Evolutionary conservation across 2,888 invertebrate species (phyloP).

Genomic region (Petrolisthes manimaculis): DNA sequence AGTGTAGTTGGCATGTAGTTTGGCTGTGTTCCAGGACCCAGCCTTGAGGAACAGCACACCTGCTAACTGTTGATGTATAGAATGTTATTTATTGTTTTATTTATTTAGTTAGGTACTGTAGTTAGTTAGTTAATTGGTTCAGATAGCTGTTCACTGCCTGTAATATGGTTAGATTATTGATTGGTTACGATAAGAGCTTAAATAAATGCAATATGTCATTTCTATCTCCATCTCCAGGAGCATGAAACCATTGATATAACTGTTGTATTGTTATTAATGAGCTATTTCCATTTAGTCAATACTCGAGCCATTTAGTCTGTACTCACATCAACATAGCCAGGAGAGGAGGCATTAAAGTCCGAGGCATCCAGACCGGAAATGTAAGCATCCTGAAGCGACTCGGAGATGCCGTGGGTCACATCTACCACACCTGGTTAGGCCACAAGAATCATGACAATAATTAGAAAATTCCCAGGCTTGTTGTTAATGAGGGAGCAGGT

Average conservation of each 20-base stretch:
- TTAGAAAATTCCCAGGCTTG: not conserved
- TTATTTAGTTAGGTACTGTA: too few relatives aligned
- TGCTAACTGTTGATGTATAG: constrained; percentile 24
- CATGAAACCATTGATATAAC: too few relatives aligned
- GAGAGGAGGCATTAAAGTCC: constrained; percentile 29
- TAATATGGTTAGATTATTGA: too few relatives aligned
- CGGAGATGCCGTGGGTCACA: constrained; percentile 36
- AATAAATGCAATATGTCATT: too few relatives aligned
- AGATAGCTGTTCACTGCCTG: too few relatives aligned
- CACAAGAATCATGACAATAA: too few relatives aligned
- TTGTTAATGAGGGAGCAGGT: not conserved
- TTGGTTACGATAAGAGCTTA: too few relatives aligned
- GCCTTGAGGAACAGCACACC: constrained; percentile 63
- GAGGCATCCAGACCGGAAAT: constrained; percentile 22
- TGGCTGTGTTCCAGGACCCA: constrained; percentile 54
- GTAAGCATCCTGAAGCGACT: constrained; percentile 37
- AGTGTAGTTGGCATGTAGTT: constrained; percentile 33
- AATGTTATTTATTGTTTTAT: too few relatives aligned
- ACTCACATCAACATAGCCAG: constrained; percentile 59
- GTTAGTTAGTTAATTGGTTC: too few relatives aligned
- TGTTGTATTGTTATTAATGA: too few relatives aligned
- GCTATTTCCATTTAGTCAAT: not conserved
- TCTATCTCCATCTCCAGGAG: too few relatives aligned
- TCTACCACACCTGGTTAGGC: constrained; percentile 50
- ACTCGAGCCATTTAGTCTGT: not conserved